These are phyloP conservation scores for Orthonychiurus folsomi DNA, from an alignment of 2,888 invertebrate species.

Conservation along the genomic window DNA sequence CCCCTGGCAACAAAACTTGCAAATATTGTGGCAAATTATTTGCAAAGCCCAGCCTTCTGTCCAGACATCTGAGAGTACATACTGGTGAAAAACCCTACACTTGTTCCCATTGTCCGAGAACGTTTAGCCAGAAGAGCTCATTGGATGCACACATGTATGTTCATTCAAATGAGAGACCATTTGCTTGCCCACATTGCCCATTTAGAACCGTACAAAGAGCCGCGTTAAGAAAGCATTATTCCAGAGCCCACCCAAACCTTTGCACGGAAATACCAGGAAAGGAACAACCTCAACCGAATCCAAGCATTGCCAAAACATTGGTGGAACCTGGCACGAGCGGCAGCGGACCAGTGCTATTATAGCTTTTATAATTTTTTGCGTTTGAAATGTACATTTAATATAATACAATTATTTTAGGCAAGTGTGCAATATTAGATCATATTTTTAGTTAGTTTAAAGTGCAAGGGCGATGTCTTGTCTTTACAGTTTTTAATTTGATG, in stretches of 20 bases:
- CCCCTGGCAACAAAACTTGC: constrained; percentile 40
- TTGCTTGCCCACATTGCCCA: constrained; percentile 53
- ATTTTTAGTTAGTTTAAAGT: too few species aligned
- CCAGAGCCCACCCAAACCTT: constrained; percentile 47
- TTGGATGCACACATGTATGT: constrained; percentile 53
- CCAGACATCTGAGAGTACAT: constrained; percentile 51
- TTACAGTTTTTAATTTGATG: too few species aligned
- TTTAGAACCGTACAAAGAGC: constrained; percentile 54
- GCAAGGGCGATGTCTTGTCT: too few species aligned
- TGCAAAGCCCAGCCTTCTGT: constrained; percentile 50
- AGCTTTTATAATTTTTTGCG: too few species aligned
- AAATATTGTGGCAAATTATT: constrained; percentile 49
- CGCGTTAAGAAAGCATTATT: constrained; percentile 54
- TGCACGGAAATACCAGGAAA: background rate
- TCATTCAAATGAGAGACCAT: constrained; percentile 53
- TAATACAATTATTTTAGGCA: too few species aligned
- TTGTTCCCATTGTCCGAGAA: constrained; percentile 52
- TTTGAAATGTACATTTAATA: too few species aligned
- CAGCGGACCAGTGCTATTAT: too few species aligned
- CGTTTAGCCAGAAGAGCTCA: constrained; percentile 55
- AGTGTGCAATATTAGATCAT: too few species aligned
- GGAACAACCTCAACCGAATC: background rate
- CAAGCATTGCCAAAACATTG: too few species aligned
- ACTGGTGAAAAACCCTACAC: constrained; percentile 53
- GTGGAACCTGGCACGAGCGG: too few species aligned